Percentiles rank a stretch among this genome's conserved stretches.
Evolutionary conservation across 2,113 vertebrate species (phyloP).

Genomic region (Oreochromis aureus): DNA sequence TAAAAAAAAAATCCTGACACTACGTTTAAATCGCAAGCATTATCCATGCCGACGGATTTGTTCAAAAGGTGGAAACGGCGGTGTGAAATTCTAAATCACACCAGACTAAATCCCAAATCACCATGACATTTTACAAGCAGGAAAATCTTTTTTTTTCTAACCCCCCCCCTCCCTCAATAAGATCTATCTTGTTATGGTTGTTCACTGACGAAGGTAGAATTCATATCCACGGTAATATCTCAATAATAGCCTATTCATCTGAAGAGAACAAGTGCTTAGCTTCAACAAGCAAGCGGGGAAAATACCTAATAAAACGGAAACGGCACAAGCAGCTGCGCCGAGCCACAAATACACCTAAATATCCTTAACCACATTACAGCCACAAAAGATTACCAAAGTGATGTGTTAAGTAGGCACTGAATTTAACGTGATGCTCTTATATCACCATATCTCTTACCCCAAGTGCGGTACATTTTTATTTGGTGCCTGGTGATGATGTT

Average conservation of each 20-base stretch:
- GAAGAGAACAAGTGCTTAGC: conserved; percentile 53
- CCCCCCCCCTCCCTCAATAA: not conserved
- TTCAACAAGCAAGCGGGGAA: conserved; percentile 29
- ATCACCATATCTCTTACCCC: conserved; percentile 32
- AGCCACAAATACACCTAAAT: conserved; percentile 56
- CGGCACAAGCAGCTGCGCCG: conserved; percentile 14
- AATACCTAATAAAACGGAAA: conserved; percentile 46
- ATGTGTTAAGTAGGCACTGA: conserved; percentile 51
- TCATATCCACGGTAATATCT: conserved; percentile 65
- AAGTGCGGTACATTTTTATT: conserved; percentile 49
- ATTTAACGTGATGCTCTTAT: conserved; percentile 55
- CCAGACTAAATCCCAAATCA: conserved; percentile 62
- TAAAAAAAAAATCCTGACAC: conserved; percentile 5
- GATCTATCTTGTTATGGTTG: conserved; percentile 56
- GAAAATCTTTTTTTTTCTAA: conserved; percentile 11
- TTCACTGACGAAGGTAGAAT: conserved; percentile 52
- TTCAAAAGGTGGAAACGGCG: conserved; percentile 36
- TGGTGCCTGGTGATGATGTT: conserved; percentile 22
- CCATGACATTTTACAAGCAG: conserved; percentile 64
- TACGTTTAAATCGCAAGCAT: conserved; percentile 38
- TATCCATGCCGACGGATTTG: conserved; percentile 40
- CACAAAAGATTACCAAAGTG: conserved; percentile 45
- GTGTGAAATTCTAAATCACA: conserved; percentile 69
- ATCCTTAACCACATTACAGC: conserved; percentile 61
- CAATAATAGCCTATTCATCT: conserved; percentile 61